Percentiles rank a stretch among this genome's conserved stretches.
Evolutionary conservation across 2,888 invertebrate species (phyloP).

Genomic region (Amphipoea oculea): DNA sequence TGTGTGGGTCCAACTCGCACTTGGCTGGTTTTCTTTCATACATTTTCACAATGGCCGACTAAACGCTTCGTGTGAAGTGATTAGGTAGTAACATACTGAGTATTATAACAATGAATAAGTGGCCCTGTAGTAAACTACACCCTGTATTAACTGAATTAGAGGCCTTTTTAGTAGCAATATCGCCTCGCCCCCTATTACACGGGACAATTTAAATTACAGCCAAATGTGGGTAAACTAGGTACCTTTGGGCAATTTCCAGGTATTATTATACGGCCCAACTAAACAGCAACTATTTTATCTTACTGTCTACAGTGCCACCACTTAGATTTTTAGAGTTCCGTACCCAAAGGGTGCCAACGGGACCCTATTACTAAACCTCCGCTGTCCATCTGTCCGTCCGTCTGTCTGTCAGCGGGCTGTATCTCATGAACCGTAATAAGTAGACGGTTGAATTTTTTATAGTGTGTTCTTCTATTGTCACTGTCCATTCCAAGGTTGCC

Average conservation of each 20-base stretch:
- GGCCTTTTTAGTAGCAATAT: neutral
- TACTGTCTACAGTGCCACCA: neutral
- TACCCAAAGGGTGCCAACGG: too few relatives aligned
- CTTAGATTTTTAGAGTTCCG: neutral
- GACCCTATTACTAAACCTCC: too few relatives aligned
- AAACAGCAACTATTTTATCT: neutral
- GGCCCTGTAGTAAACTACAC: neutral
- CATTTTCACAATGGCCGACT: neutral
- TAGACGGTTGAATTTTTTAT: too few relatives aligned
- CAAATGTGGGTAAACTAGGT: neutral
- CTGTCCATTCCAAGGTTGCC: too few relatives aligned
- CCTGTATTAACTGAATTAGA: neutral
- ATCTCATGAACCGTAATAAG: too few relatives aligned
- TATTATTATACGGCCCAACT: neutral
- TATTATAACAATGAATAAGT: neutral
- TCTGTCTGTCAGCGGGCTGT: too few relatives aligned
- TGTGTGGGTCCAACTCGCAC: too few relatives aligned
- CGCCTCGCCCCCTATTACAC: neutral
- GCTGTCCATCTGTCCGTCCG: too few relatives aligned
- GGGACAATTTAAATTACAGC: neutral
- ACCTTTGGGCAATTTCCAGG: neutral
- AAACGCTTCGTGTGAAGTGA: neutral
- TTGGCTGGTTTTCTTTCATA: neutral
- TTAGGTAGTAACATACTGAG: neutral
- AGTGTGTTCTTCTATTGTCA: too few relatives aligned